Evolutionary conservation across 1,140 invertebrate species (phyloP), one percentile per base, ranked within the genome.

Genomic region (Caenorhabditis elegans): DNA sequence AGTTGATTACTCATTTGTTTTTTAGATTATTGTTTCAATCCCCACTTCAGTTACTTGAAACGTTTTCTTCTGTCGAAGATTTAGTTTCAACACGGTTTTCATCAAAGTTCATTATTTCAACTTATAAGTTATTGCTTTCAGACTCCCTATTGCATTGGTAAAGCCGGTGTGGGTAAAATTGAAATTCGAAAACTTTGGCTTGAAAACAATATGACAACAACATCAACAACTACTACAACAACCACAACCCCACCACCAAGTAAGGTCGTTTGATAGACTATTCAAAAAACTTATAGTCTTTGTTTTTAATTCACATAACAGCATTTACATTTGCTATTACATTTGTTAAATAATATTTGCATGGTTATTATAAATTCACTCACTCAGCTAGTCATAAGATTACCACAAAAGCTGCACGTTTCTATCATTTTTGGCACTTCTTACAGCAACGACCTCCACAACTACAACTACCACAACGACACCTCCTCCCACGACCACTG

Each of bases 151-250:
- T 82, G 80, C 26, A 75, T 82, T 11, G 47, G 70, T 46, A 82
- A 82, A 39, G 46, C 48, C 11, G 48, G 46, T 60, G 53, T 15
- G 2, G 60, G 60, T 19, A 36, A 36, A 22, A 39, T 43, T 19
- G 60, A 82, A 47, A 76, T 82, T 3, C 51, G 80, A 31, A 82
- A 82, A 31, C 51, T 82, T 6, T 82, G 80, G 80, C 10, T 77
- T 49, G 75, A 81, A n/a, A 49, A 76, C 17, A 80, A 70, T 15
- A 77, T 31, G 43, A 77, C 75, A 4, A 77, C 75, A 1, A 76
- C 75, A 11, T 48, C 75, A 76, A 48, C 75, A 2, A 77, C 75
- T 3, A 77, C 75, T 28, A 77, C 75, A 2, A 77, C 75, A 2
- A 77, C 70, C 17, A 75, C 70, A 17, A 76, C 70, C 19, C 75